Evolutionary conservation across 2,888 invertebrate genomes (phyloP).

Genomic region (Hemistola chrysoprasaria): DNA sequence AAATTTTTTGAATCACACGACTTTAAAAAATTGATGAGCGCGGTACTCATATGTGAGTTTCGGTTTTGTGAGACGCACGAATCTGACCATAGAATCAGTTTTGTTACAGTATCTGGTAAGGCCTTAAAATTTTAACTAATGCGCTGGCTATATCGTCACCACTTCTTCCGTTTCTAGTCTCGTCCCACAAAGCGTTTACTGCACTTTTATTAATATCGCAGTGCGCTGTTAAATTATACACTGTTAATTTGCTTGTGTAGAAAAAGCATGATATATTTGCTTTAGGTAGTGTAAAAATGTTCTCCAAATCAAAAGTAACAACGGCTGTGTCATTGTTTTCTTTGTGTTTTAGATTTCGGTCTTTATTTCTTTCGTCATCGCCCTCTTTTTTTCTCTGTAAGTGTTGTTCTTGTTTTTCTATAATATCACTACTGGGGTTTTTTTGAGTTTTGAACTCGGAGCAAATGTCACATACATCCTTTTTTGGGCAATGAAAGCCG

Average conservation of each 20-base stretch:
- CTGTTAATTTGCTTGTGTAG: slow-evolving; percentile 22
- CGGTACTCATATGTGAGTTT: slow-evolving; percentile 27
- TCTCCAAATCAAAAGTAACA: slow-evolving; percentile 19
- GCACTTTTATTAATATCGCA: slow-evolving; percentile 18
- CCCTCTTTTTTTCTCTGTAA: slow-evolving; percentile 8
- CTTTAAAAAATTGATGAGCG: slow-evolving; percentile 24
- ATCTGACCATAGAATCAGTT: slow-evolving; percentile 32
- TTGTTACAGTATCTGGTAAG: slow-evolving; percentile 14
- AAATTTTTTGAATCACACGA: slow-evolving; percentile 14
- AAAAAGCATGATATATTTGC: slow-evolving; percentile 16
- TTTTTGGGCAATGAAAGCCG: slow-evolving; percentile 24
- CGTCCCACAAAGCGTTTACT: slow-evolving; percentile 18
- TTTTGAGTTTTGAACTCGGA: slow-evolving; percentile 14
- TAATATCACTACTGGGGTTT: slow-evolving; percentile 2
- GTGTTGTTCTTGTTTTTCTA: slow-evolving; percentile 7
- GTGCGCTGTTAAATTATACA: slow-evolving; percentile 20
- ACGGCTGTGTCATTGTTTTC: slow-evolving; percentile 14
- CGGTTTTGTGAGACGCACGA: slow-evolving; percentile 21
- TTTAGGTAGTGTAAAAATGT: slow-evolving; percentile 17
- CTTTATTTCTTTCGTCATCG: slow-evolving; percentile 10
- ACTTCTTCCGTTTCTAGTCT: slow-evolving; percentile 18
- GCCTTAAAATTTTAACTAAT: slow-evolving; percentile 14
- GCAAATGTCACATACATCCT: slow-evolving; percentile 20
- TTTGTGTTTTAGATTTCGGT: slow-evolving; percentile 12
- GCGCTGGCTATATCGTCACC: slow-evolving; percentile 18